Percentiles rank a stretch among this genome's conserved stretches.
These are phyloP conservation scores for Neuroterus valhalla DNA, from an alignment of 1,140 invertebrate species.

Conservation along the genomic window DNA sequence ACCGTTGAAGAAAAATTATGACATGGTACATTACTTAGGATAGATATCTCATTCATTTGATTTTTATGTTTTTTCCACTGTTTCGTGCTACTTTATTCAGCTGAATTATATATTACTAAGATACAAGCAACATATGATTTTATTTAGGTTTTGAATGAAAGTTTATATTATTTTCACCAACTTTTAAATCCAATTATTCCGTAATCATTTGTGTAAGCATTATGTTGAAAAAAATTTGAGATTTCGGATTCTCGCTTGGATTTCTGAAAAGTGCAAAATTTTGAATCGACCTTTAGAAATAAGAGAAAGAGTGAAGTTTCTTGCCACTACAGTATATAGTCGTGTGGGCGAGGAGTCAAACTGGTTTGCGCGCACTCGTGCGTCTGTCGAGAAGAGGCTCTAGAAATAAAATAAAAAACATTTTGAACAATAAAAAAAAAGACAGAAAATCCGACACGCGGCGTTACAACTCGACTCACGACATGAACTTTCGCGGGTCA, in stretches of 20 bases:
- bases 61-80: too few relatives aligned
- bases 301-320: slow-evolving; percentile 10
- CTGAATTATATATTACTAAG: too few relatives aligned
- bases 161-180: too few relatives aligned
- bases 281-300: background rate
- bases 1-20: too few relatives aligned
- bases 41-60: too few relatives aligned
- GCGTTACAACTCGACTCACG: background rate
- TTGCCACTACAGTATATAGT: background rate
- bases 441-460: slow-evolving; percentile 18
- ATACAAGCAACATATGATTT: too few relatives aligned
- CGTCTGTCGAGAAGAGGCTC: slow-evolving; percentile 24
- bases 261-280: background rate
- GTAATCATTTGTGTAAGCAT: too few relatives aligned
- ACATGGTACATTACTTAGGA: too few relatives aligned
- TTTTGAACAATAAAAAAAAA: background rate
- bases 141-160: too few relatives aligned
- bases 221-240: too few relatives aligned
- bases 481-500: slow-evolving; percentile 4
- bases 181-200: too few relatives aligned
- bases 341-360: slow-evolving; percentile 28
- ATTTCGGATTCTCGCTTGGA: background rate
- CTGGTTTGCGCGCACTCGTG: slow-evolving; percentile 21
- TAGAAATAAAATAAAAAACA: slow-evolving; percentile 3
- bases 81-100: too few relatives aligned